phyloP scores from a whole-genome alignment of 53 echinoderm and acorn worm genomes.

The Henricia sp. region DNA sequence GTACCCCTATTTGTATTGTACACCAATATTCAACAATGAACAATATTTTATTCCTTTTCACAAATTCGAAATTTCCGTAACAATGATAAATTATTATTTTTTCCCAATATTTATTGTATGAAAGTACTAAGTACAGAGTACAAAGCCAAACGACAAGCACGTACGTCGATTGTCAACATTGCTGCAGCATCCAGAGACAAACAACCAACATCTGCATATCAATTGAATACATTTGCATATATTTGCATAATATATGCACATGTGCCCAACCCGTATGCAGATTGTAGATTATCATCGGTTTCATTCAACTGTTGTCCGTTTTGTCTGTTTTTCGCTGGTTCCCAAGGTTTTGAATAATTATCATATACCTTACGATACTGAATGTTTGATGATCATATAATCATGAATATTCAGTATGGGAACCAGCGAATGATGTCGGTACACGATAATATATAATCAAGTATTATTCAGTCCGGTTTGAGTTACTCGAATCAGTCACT shows the following conservation, averaged over 20 bases:
- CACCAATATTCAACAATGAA: constrained; percentile 58
- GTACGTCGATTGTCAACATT: constrained; percentile 57
- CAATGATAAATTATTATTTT: constrained; percentile 65
- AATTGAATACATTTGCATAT: constrained; percentile 41
- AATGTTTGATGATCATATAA: background rate
- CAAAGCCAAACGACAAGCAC: constrained; percentile 59
- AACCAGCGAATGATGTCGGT: constrained; percentile 60
- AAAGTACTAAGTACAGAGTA: constrained; percentile 67
- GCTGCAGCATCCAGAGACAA: constrained; percentile 60
- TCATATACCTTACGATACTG: background rate
- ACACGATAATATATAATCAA: constrained; percentile 19
- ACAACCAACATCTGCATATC: constrained; percentile 49
- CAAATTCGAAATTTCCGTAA: constrained; percentile 54
- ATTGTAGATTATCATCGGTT: constrained; percentile 37
- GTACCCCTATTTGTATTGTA: constrained; percentile 62
- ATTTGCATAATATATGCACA: constrained; percentile 39
- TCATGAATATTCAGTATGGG: background rate
- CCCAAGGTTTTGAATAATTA: background rate
- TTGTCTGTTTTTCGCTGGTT: constrained; percentile 51
- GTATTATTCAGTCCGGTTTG: constrained; percentile 42
- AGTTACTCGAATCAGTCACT: constrained; percentile 46
- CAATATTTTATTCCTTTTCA: constrained; percentile 54
- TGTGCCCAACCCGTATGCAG: too few relatives aligned
- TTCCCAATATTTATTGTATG: constrained; percentile 56
- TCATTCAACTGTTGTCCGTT: constrained; percentile 49